Percentiles rank a stretch among this genome's conserved stretches.
Conservation (phyloP, 2,797 vertebrate genomes). For the Hozukius guyotensis region DNA sequence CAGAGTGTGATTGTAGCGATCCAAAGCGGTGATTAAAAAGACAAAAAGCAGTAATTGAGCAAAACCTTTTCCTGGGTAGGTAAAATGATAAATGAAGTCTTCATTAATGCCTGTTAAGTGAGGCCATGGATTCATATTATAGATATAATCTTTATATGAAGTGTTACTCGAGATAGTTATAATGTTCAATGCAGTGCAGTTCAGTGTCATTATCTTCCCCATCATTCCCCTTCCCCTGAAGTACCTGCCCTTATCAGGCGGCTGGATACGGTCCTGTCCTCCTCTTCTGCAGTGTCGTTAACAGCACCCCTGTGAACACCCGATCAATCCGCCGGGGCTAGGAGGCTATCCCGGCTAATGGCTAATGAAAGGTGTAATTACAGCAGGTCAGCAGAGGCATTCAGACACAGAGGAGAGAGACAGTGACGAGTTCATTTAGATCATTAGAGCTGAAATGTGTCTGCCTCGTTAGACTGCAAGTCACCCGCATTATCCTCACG, state of each 20-base stretch:
- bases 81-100: constrained; percentile 27
- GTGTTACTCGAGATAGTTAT: constrained; percentile 51
- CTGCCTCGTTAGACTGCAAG: constrained; percentile 68
- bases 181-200: constrained; percentile 36
- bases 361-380: constrained; percentile 83
- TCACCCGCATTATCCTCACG: constrained; percentile 62
- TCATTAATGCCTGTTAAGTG: constrained; percentile 34
- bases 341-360: constrained; percentile 73
- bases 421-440: constrained; percentile 76
- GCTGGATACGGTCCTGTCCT: constrained; percentile 38
- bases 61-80: not conserved
- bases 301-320: constrained; percentile 55
- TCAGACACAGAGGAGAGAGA: constrained; percentile 52
- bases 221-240: constrained; percentile 57
- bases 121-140: constrained; percentile 48
- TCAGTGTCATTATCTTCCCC: constrained; percentile 56
- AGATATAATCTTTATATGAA: constrained; percentile 56
- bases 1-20: not conserved
- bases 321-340: constrained; percentile 68
- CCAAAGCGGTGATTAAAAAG: not conserved
- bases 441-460: constrained; percentile 74
- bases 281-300: constrained; percentile 63
- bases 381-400: constrained; percentile 70
- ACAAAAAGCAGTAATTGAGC: not conserved
- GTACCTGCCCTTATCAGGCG: constrained; percentile 66